Evolutionary conservation across 2,888 invertebrate genomes (phyloP), one percentile per base, ranked within the genome.

Genomic region (Agelastica alni): DNA sequence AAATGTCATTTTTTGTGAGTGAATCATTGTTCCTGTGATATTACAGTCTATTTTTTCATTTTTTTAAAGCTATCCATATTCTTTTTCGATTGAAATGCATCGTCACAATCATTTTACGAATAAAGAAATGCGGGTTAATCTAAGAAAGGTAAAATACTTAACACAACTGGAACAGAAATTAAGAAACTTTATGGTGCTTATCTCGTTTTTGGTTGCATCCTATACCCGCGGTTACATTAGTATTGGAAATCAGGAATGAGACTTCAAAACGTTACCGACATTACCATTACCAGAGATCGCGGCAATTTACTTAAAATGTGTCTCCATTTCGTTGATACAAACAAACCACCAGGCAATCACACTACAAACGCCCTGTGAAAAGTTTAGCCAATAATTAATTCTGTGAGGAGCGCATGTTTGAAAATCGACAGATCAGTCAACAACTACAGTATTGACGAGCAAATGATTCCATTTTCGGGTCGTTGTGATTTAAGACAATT

Each of bases 131-230:
- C n/a, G n/a, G n/a, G n/a, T n/a, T n/a, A n/a, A 39, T 17, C n/a
- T 16, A 12, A n/a, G 39, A 39, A 39, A 39, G 17, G 13, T n/a
- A 39, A 39, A 39, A 12, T 39, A 6, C n/a, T n/a, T 16, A 17
- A 13, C 6, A 17, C 14, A 14, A n/a, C 16, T 16, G 16, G 4
- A 17, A 39, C 17, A 17, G n/a, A n/a, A n/a, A n/a, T n/a, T n/a
- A n/a, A n/a, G n/a, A n/a, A n/a, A n/a, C n/a, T n/a, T n/a, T n/a
- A 16, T 16, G 39, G 17, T 13, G 17, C 13, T 39, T 5, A 39
- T 17, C 16, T 16, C 13, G 17, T 22, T 22, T 22, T 22, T 22
- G 22, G 7, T 22, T 22, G 22, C 22, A 22, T 22, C 7, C 22
- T 7, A 22, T 22, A 22, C 22, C 22, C 22, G 22, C 22, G 22